Conservation (phyloP, 2,888 invertebrate genomes). For the Ametastegia equiseti region DNA sequence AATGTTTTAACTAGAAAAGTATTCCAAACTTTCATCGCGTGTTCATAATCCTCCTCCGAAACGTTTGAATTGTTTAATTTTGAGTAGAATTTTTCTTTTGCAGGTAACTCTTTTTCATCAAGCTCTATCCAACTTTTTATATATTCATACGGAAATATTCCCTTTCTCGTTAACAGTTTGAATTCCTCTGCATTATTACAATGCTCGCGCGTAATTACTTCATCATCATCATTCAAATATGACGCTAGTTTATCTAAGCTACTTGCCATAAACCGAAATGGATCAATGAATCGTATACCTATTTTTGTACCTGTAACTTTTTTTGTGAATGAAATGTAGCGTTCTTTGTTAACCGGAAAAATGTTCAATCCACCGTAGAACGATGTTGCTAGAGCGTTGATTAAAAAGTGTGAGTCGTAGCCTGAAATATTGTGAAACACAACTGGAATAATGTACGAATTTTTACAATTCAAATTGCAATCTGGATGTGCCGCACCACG, state of each 20-base stretch:
- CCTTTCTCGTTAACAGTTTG: too few relatives aligned
- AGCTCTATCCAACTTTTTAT: too few relatives aligned
- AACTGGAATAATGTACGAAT: neutral
- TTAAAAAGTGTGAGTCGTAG: conserved; percentile 65
- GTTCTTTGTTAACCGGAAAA: too few relatives aligned
- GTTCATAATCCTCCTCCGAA: conserved; percentile 57
- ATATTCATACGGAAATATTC: too few relatives aligned
- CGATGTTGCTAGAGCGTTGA: conserved; percentile 47
- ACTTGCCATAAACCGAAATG: too few relatives aligned
- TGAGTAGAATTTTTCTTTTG: conserved; percentile 55
- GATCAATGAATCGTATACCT: too few relatives aligned
- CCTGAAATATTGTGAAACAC: conserved; percentile 63
- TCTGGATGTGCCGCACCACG: conserved; percentile 42
- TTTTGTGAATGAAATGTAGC: too few relatives aligned
- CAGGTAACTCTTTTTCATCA: conserved; percentile 45
- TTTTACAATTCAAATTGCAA: neutral
- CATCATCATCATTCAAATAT: too few relatives aligned
- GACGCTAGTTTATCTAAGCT: too few relatives aligned
- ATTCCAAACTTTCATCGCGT: conserved; percentile 61
- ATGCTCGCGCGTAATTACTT: too few relatives aligned
- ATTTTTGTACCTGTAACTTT: too few relatives aligned
- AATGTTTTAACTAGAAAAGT: conserved; percentile 59
- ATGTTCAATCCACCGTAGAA: neutral
- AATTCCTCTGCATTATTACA: too few relatives aligned
- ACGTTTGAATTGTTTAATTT: conserved; percentile 48